Conservation (phyloP, 2,797 vertebrate species). For the Rhadinocentrus ornatus region DNA sequence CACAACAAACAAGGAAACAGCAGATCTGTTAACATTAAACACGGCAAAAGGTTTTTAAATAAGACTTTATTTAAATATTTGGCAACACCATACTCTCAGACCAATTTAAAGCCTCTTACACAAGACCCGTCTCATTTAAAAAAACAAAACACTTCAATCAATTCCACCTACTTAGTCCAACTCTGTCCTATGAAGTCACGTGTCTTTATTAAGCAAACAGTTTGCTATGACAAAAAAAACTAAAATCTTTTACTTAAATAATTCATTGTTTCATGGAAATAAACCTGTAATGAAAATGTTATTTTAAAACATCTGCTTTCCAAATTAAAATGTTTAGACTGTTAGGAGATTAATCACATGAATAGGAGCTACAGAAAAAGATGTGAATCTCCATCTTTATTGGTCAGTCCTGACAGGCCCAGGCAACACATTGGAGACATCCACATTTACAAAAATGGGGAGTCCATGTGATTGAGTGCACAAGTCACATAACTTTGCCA, state of each 20-base stretch:
- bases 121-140: background rate
- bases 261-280: background rate
- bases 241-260: background rate
- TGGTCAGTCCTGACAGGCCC: no score
- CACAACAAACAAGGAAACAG: background rate
- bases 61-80: slow-evolving; percentile 64
- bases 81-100: slow-evolving; percentile 29
- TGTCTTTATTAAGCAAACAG: background rate
- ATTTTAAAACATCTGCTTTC: background rate
- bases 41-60: slow-evolving; percentile 26
- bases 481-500: background rate
- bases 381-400: background rate
- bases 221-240: background rate
- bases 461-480: background rate
- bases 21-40: background rate
- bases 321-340: background rate
- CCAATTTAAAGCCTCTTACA: slow-evolving; percentile 2
- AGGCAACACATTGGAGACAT: background rate
- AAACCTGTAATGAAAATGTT: background rate
- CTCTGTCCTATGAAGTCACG: background rate
- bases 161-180: background rate
- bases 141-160: slow-evolving; percentile 7
- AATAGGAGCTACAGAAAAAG: background rate
- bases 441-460: background rate
- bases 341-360: background rate